phyloP scores from a whole-genome alignment of 2,113 vertebrate species.

The Oncorhynchus nerka region DNA sequence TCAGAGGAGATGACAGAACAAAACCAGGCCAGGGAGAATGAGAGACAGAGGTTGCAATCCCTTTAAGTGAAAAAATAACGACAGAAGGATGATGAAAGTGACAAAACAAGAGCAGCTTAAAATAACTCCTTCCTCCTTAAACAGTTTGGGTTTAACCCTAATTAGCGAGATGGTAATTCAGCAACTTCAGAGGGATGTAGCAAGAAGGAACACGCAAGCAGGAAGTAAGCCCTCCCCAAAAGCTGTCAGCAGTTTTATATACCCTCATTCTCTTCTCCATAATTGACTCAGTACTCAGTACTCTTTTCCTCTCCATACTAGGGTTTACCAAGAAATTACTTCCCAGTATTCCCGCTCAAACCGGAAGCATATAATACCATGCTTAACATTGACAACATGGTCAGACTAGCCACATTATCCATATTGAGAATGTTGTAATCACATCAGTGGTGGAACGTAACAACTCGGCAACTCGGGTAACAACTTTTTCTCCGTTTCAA shows the following conservation, averaged over 20 bases:
- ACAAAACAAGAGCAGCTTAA: slow-evolving; percentile 44
- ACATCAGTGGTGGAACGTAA: too few species aligned
- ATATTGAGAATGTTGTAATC: too few species aligned
- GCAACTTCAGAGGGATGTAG: slow-evolving; percentile 40
- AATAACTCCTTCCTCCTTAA: slow-evolving; percentile 37
- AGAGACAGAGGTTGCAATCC: slow-evolving; percentile 17
- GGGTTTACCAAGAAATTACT: neutral
- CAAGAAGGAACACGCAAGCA: slow-evolving; percentile 22
- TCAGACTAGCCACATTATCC: too few species aligned
- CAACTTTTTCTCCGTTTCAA: too few species aligned
- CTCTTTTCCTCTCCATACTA: slow-evolving; percentile 55
- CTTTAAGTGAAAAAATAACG: slow-evolving; percentile 20
- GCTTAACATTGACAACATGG: too few species aligned
- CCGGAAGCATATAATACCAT: too few species aligned
- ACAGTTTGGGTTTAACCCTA: slow-evolving; percentile 47
- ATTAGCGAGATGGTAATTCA: slow-evolving; percentile 55
- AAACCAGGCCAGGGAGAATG: neutral
- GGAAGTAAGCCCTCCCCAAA: slow-evolving; percentile 44
- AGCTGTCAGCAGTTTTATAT: slow-evolving; percentile 55
- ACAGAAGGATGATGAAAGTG: slow-evolving; percentile 18
- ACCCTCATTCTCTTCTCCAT: slow-evolving; percentile 43
- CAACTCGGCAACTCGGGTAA: too few species aligned
- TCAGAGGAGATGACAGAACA: neutral
- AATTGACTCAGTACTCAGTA: slow-evolving; percentile 38
- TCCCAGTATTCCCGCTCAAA: too few species aligned